A percentile compares a stretch with the other conserved stretches of the same genome.
phyloP scores from a whole-genome alignment of 2,113 vertebrate genomes.

The Pangasianodon gigas region DNA sequence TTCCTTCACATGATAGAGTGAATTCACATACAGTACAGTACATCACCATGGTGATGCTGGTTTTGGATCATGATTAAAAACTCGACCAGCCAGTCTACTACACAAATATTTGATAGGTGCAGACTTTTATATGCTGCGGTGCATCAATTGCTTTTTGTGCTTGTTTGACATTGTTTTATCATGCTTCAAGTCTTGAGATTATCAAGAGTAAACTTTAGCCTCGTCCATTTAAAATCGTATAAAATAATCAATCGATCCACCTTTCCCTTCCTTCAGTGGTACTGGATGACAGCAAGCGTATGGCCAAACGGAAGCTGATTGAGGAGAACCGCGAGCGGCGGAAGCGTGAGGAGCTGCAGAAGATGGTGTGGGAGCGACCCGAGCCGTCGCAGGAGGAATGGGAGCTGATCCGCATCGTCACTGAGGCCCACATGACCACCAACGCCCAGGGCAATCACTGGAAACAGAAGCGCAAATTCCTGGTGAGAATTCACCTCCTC shows the following conservation, averaged over 20 bases:
- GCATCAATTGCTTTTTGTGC: not conserved
- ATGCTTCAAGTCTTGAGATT: not conserved
- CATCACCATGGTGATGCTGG: not conserved
- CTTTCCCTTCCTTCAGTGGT: constrained; percentile 80
- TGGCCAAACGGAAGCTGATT: constrained; percentile 95
- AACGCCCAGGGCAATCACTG: constrained; percentile 98
- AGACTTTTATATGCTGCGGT: not conserved
- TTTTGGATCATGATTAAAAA: not conserved
- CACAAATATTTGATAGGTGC: not conserved
- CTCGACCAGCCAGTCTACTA: no score
- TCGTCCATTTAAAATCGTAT: not conserved
- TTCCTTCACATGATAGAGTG: not conserved
- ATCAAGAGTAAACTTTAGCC: not conserved
- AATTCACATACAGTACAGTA: not conserved
- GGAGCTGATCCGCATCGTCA: constrained; percentile 94
- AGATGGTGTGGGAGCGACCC: constrained; percentile 85
- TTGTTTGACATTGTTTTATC: not conserved
- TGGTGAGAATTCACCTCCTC: constrained; percentile 78
- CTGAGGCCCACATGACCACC: constrained; percentile 93
- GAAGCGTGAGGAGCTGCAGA: constrained; percentile 87
- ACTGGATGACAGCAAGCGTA: constrained; percentile 91
- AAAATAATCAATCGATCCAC: not conserved
- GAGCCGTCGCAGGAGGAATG: constrained; percentile 94
- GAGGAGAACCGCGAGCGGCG: constrained; percentile 95
- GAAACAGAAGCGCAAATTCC: constrained; percentile 98